These are phyloP conservation scores for Luffia ferchaultella DNA, from an alignment of 2,888 invertebrate species.

Conservation along the genomic window DNA sequence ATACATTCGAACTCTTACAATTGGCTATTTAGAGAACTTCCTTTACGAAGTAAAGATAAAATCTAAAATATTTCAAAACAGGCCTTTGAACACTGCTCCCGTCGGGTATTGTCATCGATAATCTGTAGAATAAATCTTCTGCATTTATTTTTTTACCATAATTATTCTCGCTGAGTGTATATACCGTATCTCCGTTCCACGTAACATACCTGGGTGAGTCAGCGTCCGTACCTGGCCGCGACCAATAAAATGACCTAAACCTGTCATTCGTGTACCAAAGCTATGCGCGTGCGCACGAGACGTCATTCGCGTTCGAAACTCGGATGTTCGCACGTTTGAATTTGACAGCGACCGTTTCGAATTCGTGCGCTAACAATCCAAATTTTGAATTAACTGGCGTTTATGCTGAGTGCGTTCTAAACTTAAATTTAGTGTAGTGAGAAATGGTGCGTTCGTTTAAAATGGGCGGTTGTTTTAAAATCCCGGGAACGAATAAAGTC, in stretches of 20 bases:
- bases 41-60: too few species aligned
- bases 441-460: constrained; percentile 45
- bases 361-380: too few species aligned
- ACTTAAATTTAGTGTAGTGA: constrained; percentile 3
- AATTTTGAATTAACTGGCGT: not conserved
- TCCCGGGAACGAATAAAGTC: constrained; percentile 42
- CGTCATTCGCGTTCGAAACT: constrained; percentile 12
- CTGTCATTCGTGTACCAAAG: constrained; percentile 43
- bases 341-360: not conserved
- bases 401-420: not conserved
- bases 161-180: not conserved
- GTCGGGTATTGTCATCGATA: too few species aligned
- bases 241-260: constrained; percentile 35
- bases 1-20: too few species aligned
- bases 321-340: constrained; percentile 8
- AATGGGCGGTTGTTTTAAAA: constrained; percentile 41
- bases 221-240: not conserved
- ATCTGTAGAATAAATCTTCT: too few species aligned
- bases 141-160: too few species aligned
- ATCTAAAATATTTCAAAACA: too few species aligned
- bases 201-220: not conserved
- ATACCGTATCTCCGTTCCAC: not conserved
- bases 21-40: too few species aligned
- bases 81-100: too few species aligned
- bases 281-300: constrained; percentile 40